A percentile compares a stretch with the other conserved stretches of the same genome.
Evolutionary conservation across 2,113 vertebrate genomes (phyloP).

Genomic region (Corvus moneduloides): DNA sequence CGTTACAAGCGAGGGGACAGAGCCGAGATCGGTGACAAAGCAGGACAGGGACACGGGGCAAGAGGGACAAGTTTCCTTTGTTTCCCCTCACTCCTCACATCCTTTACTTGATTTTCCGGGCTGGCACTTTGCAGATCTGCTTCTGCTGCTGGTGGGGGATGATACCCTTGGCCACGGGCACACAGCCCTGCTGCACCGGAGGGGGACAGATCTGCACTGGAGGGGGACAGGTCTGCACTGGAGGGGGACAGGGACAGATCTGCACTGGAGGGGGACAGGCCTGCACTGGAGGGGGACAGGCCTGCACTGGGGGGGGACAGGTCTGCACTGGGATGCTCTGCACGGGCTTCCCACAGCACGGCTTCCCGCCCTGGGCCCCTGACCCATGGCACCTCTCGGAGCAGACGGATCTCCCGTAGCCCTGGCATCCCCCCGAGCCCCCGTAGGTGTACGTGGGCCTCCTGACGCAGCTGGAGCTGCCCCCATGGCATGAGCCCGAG

Average conservation of each 20-base stretch:
- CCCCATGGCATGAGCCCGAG: neutral
- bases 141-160: neutral
- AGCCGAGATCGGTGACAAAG: accelerated
- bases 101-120: neutral
- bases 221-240: neutral
- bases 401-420: neutral
- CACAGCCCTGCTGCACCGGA: neutral
- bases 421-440: neutral
- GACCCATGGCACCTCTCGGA: neutral
- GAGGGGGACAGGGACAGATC: neutral
- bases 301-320: neutral
- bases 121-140: conserved; percentile 25
- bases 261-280: neutral
- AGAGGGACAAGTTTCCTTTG: neutral
- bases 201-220: neutral
- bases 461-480: neutral
- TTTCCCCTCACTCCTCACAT: accelerated
- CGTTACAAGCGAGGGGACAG: neutral
- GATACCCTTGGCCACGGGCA: neutral
- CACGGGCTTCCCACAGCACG: neutral
- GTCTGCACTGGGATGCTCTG: neutral
- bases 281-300: neutral
- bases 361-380: neutral
- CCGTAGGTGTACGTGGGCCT: neutral
- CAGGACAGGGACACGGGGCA: accelerated